These are phyloP conservation scores for Progne subis DNA, from an alignment of 2,113 vertebrate species.

Conservation along the genomic window DNA sequence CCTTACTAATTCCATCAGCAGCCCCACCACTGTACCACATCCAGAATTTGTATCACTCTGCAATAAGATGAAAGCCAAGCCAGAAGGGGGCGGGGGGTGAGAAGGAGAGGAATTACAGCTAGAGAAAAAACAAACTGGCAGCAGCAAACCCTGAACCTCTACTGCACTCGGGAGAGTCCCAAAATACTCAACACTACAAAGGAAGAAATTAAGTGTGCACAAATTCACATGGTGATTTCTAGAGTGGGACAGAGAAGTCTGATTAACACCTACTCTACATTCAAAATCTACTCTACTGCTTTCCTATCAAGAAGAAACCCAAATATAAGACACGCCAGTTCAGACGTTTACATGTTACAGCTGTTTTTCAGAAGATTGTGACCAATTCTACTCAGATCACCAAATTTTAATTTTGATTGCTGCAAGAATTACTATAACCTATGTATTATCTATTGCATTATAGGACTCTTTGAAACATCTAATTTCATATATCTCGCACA, in stretches of 20 bases:
- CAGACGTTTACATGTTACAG: not conserved
- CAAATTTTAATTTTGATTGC: not conserved
- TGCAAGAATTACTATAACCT: not conserved
- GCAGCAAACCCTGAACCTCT: not conserved
- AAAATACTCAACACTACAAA: not conserved
- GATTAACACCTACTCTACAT: not conserved
- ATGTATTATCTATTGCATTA: not conserved
- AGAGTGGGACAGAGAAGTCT: not conserved
- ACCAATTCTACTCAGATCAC: not conserved
- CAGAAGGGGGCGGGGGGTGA: rapidly evolving
- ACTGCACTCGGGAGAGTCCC: not conserved
- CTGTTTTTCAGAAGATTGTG: not conserved
- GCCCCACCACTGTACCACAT: not conserved
- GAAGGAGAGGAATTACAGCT: not conserved
- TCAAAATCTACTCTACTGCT: not conserved
- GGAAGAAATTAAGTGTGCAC: not conserved
- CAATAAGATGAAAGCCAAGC: not conserved
- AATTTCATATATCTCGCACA: not conserved
- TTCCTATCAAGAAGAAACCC: not conserved
- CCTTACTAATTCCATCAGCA: not conserved
- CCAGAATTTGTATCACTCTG: not conserved
- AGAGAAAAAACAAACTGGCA: not conserved
- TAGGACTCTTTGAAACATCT: not conserved
- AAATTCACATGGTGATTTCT: not conserved
- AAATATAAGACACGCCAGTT: not conserved